Percentiles rank a stretch among this genome's conserved stretches.
Evolutionary conservation across 1,140 invertebrate species (phyloP).

Genomic region (Chrysomallon squamiferum): DNA sequence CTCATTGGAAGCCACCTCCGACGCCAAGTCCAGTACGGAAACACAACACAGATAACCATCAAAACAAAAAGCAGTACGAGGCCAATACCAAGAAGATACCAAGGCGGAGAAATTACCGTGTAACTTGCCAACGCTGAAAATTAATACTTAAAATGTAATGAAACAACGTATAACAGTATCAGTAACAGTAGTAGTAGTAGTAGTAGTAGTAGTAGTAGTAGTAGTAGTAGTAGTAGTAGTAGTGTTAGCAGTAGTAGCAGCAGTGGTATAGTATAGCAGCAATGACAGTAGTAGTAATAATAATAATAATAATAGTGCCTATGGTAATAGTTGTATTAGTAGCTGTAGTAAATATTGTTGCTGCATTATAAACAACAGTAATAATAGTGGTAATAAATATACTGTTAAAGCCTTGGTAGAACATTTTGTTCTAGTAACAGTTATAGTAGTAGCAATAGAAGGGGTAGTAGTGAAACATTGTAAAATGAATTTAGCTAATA

Average conservation of each 20-base stretch:
- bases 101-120: background rate
- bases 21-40: conserved; percentile 44
- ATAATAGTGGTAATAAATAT: background rate
- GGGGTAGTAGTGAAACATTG: background rate
- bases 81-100: conserved; percentile 28
- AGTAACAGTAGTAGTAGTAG: background rate
- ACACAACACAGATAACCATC: conserved; percentile 15
- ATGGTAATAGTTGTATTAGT: background rate
- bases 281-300: background rate
- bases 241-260: background rate
- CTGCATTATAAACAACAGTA: background rate
- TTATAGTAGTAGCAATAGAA: background rate
- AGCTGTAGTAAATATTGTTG: background rate
- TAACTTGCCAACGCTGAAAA: background rate
- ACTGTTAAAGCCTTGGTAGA: background rate
- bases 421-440: background rate
- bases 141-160: background rate
- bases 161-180: background rate
- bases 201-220: background rate
- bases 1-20: conserved; percentile 39
- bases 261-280: background rate
- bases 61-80: conserved; percentile 25
- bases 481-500: background rate
- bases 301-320: background rate
- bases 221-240: background rate